Conservation (phyloP, 2,888 invertebrate species). For the Hedychridium roseum region DNA sequence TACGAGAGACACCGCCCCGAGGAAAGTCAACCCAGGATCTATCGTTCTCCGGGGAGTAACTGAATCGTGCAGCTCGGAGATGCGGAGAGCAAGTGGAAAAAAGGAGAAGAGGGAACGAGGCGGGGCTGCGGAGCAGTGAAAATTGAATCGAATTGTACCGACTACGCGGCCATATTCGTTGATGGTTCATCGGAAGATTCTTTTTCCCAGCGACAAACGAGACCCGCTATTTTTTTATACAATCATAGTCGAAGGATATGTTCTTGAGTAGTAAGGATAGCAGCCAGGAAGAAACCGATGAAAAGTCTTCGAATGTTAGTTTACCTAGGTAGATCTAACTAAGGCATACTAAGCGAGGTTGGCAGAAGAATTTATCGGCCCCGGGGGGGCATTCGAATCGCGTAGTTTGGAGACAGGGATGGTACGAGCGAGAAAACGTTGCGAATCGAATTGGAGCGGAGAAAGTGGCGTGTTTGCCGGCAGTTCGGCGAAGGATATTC, state of each 20-base stretch:
- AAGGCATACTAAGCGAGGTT: too few relatives aligned
- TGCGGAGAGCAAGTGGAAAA: conserved; percentile 31
- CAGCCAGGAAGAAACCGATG: too few relatives aligned
- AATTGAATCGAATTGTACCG: conserved; percentile 57
- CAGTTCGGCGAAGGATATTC: conserved; percentile 56
- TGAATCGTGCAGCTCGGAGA: conserved; percentile 42
- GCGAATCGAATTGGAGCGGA: conserved; percentile 56
- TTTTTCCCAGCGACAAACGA: conserved; percentile 46
- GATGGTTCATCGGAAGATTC: conserved; percentile 56
- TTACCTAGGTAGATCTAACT: too few relatives aligned
- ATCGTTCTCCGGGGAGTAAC: conserved; percentile 58
- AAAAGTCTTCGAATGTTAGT: too few relatives aligned
- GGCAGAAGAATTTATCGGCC: too few relatives aligned
- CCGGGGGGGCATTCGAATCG: too few relatives aligned
- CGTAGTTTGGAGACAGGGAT: too few relatives aligned
- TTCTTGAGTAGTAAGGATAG: too few relatives aligned
- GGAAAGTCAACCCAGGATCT: conserved; percentile 54
- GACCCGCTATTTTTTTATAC: too few relatives aligned
- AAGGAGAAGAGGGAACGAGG: conserved; percentile 21
- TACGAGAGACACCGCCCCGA: conserved; percentile 44
- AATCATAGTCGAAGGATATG: too few relatives aligned
- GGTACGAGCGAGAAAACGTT: too few relatives aligned
- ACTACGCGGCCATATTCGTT: conserved; percentile 51
- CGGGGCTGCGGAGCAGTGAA: conserved; percentile 9
- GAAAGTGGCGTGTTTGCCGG: conserved; percentile 52